A percentile compares a stretch with the other conserved stretches of the same genome.
Evolutionary conservation across 2,797 vertebrate genomes (phyloP).

Genomic region (Eupleurogrammus muticus): DNA sequence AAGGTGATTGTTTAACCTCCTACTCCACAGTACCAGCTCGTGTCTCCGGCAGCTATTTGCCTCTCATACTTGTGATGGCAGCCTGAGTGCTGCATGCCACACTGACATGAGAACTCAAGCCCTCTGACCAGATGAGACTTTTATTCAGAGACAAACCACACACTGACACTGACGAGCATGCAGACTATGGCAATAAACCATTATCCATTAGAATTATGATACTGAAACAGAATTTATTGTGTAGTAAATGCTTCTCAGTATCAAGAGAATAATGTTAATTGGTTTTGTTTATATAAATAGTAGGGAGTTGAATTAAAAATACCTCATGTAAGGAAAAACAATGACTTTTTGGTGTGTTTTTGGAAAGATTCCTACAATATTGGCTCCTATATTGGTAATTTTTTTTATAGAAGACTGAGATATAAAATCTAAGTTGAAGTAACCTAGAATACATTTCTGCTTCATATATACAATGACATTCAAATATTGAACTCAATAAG

Average conservation of each 20-base stretch:
- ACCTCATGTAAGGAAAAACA: no score
- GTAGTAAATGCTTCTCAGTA: no score
- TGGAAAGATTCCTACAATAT: neutral
- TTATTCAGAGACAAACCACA: constrained; percentile 28
- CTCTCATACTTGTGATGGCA: constrained; percentile 29
- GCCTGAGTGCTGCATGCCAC: constrained; percentile 12
- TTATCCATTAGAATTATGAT: no score
- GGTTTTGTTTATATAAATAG: no score
- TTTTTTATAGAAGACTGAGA: neutral
- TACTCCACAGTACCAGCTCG: constrained; percentile 11
- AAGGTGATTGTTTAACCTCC: constrained; percentile 3
- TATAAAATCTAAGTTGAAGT: neutral
- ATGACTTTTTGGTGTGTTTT: neutral
- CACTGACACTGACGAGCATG: neutral
- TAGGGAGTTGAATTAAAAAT: no score
- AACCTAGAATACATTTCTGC: neutral
- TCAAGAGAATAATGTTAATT: neutral
- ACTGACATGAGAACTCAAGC: constrained; percentile 17
- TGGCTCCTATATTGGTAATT: neutral
- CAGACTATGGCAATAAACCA: neutral
- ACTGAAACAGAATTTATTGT: neutral
- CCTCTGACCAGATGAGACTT: constrained; percentile 5
- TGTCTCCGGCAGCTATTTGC: neutral
- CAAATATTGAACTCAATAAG: neutral
- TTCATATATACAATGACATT: neutral